phyloP scores from a whole-genome alignment of 2,888 invertebrate genomes.

The Limenitis camilla region DNA sequence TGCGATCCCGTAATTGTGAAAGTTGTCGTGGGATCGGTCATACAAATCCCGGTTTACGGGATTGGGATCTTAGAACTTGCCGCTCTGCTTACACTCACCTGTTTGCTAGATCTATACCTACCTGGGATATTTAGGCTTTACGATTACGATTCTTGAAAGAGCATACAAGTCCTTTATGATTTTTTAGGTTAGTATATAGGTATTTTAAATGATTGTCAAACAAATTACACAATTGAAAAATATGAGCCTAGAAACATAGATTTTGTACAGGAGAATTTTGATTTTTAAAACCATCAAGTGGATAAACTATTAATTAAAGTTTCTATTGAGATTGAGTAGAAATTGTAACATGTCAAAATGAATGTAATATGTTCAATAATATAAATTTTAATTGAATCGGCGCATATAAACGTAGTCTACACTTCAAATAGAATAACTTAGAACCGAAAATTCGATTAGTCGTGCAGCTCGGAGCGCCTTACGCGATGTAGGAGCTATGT shows the following conservation, averaged over 20 bases:
- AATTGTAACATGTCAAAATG: no score
- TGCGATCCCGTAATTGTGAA: constrained; percentile 28
- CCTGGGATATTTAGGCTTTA: constrained; percentile 8
- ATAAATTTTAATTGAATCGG: constrained; percentile 13
- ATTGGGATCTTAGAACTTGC: constrained; percentile 18
- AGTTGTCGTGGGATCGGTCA: constrained; percentile 33
- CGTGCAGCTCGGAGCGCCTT: constrained; percentile 30
- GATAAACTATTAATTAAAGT: no score
- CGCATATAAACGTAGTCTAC: constrained; percentile 33
- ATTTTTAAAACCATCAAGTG: no score
- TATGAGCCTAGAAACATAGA: no score
- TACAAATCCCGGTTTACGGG: constrained; percentile 29
- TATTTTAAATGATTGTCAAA: no score
- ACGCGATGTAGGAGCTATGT: constrained; percentile 7
- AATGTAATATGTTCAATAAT: no score
- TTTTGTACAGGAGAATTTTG: no score
- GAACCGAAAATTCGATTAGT: constrained; percentile 62
- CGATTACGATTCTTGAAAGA: constrained; percentile 4
- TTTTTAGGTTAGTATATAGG: no score
- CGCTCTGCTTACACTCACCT: constrained; percentile 8
- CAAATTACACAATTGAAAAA: no score
- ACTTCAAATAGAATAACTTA: constrained; percentile 61
- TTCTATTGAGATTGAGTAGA: no score
- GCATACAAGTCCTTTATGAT: no score
- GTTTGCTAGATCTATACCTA: constrained; percentile 14